Conservation (phyloP, 2,113 vertebrate species). For the Myiozetetes cayanensis region DNA sequence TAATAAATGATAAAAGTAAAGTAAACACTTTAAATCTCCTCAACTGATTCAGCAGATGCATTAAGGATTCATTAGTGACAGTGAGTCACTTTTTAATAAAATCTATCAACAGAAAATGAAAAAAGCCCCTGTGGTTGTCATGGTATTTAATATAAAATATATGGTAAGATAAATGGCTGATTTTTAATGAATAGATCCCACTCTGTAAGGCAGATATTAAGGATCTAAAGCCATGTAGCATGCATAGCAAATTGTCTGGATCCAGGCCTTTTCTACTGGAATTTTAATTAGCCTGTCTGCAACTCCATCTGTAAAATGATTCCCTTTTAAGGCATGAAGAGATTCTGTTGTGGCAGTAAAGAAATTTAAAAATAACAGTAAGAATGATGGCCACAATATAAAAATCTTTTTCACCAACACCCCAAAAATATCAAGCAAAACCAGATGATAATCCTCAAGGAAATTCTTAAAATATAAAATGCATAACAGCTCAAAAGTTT, state of each 20-base stretch:
- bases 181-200: not conserved
- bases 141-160: slow-evolving; percentile 20
- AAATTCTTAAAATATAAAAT: not conserved
- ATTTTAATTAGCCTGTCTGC: slow-evolving; percentile 28
- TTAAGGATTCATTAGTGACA: not conserved
- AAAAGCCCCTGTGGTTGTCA: not conserved
- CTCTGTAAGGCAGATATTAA: not conserved
- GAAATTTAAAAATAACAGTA: not conserved
- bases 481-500: not conserved
- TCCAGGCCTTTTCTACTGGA: not conserved
- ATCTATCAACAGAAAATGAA: not conserved
- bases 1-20: not conserved
- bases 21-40: not conserved
- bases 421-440: not conserved
- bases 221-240: not conserved
- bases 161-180: not conserved
- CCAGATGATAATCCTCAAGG: not conserved
- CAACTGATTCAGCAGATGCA: not conserved
- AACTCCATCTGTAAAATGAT: not conserved
- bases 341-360: not conserved
- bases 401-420: not conserved
- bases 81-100: slow-evolving; percentile 12
- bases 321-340: not conserved
- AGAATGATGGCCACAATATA: not conserved
- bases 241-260: not conserved